phyloP scores from a whole-genome alignment of 2,888 invertebrate genomes.

The Galeopsomyia nigrocyanea region DNA sequence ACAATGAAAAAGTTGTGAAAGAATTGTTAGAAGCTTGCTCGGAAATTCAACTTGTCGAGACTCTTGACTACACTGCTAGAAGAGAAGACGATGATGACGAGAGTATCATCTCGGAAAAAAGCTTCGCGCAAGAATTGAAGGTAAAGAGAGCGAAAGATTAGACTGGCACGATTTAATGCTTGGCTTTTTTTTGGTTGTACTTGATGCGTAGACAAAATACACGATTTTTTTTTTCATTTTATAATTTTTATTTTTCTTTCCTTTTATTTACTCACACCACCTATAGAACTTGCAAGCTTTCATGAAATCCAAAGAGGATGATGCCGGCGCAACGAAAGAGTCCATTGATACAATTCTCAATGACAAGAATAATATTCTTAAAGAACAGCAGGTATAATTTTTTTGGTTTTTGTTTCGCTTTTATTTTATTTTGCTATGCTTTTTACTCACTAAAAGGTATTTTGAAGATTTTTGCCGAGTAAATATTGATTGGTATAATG shows the following conservation, averaged over 20 bases:
- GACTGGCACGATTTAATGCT: too few relatives aligned
- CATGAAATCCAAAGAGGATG: conserved; percentile 25
- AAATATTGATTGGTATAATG: background rate
- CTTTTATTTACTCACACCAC: background rate
- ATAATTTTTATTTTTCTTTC: background rate
- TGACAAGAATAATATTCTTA: conserved; percentile 33
- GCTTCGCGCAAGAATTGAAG: conserved; percentile 25
- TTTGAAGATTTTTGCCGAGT: background rate
- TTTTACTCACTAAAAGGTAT: background rate
- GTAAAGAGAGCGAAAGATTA: conserved; percentile 5
- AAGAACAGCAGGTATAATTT: conserved; percentile 23
- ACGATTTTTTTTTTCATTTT: background rate
- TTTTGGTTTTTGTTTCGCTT: background rate
- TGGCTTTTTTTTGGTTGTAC: background rate
- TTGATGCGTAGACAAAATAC: background rate
- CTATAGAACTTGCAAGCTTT: conserved; percentile 33
- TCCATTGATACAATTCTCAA: conserved; percentile 27
- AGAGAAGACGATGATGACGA: conserved; percentile 1
- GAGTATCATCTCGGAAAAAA: conserved; percentile 22
- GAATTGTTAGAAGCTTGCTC: conserved; percentile 39
- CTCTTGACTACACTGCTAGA: conserved; percentile 7
- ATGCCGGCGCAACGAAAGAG: conserved; percentile 34
- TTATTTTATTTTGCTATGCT: background rate
- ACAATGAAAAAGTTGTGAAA: conserved; percentile 3
- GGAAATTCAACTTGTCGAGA: conserved; percentile 29